Percentiles rank a stretch among this genome's conserved stretches.
phyloP scores from a whole-genome alignment of 2,113 vertebrate genomes.

The Syrmaticus mikado region DNA sequence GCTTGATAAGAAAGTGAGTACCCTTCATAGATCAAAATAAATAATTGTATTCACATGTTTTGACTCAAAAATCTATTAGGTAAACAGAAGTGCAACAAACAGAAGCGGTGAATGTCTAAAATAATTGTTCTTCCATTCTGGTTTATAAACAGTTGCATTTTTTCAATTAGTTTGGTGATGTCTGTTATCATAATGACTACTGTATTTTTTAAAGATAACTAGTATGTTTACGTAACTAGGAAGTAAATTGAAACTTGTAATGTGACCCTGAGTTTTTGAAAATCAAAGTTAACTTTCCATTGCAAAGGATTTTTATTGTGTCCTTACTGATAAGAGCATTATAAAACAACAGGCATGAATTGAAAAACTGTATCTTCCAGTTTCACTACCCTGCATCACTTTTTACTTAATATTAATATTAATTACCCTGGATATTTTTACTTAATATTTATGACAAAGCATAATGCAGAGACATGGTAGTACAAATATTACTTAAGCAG shows the following conservation, averaged over 20 bases:
- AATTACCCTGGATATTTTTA: not conserved
- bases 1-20: not conserved
- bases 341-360: not conserved
- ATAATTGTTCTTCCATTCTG: not conserved
- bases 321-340: not conserved
- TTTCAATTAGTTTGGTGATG: not conserved
- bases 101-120: not conserved
- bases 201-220: not conserved
- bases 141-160: not conserved
- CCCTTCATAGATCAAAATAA: not conserved
- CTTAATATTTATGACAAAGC: not conserved
- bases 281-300: not conserved
- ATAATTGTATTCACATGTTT: not conserved
- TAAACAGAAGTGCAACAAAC: not conserved
- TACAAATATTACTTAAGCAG: not conserved
- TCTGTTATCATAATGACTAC: not conserved
- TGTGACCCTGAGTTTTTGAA: not conserved
- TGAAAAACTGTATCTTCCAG: not conserved
- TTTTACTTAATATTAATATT: not conserved
- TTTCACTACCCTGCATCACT: not conserved
- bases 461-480: not conserved
- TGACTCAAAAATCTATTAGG: not conserved
- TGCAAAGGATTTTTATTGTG: not conserved
- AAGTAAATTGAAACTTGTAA: not conserved
- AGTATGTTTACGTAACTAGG: not conserved